Percentiles rank a stretch among this genome's conserved stretches.
Conservation (phyloP, 1,140 invertebrate genomes). For the Diorhabda sublineata region DNA sequence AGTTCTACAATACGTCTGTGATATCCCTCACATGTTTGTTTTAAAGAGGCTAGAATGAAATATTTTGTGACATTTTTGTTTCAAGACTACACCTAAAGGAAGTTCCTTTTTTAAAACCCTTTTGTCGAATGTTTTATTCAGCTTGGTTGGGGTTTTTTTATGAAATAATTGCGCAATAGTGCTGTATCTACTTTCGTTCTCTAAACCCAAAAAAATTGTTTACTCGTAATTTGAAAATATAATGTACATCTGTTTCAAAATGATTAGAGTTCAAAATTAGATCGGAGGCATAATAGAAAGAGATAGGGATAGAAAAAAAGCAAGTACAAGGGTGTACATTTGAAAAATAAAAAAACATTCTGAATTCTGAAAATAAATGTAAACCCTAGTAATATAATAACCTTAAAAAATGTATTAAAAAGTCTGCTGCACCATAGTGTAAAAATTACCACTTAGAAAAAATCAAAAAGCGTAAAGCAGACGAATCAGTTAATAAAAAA, state of each 20-base stretch:
- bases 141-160: too few species aligned
- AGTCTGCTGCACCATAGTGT: neutral
- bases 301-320: too few species aligned
- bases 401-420: neutral
- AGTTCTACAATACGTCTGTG: slow-evolving; percentile 80
- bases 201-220: too few species aligned
- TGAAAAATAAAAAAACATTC: neutral
- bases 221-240: too few species aligned
- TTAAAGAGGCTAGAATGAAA: slow-evolving; percentile 53
- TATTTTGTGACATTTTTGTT: neutral
- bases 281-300: too few species aligned
- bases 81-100: too few species aligned
- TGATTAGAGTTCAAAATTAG: too few species aligned
- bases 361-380: neutral
- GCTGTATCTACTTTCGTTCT: too few species aligned
- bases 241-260: too few species aligned
- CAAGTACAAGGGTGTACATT: neutral
- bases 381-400: neutral
- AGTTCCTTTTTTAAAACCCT: too few species aligned
- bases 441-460: slow-evolving; percentile 4
- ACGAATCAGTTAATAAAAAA: neutral
- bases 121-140: too few species aligned
- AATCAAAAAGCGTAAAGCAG: slow-evolving; percentile 21
- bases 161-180: too few species aligned
- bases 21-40: slow-evolving; percentile 81